Percentiles rank a stretch among this genome's conserved stretches.
These are phyloP conservation scores for Zaprionus vittiger DNA, from an alignment of 1,140 invertebrate genomes.

Conservation along the genomic window DNA sequence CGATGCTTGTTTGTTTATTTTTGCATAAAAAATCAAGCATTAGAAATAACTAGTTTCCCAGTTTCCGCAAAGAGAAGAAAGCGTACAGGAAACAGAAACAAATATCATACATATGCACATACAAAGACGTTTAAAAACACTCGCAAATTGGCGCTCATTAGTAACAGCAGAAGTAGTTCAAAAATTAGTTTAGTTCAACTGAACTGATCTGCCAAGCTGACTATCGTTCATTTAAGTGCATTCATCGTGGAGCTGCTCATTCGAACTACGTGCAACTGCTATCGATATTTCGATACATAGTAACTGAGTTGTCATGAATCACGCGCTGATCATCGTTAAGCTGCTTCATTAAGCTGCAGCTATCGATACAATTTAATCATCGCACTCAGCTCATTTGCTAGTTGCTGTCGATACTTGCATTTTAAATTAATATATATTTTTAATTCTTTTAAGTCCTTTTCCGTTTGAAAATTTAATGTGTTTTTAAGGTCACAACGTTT, in stretches of 20 bases:
- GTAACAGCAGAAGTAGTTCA: not conserved
- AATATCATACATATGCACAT: not conserved
- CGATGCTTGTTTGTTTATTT: conserved; percentile 10
- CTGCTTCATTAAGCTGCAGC: no score
- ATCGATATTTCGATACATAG: no score
- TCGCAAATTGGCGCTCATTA: not conserved
- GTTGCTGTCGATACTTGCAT: not conserved
- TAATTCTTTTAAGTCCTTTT: not conserved
- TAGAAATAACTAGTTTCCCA: conserved; percentile 15
- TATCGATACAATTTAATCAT: no score
- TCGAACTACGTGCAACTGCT: no score
- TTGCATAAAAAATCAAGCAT: conserved; percentile 8
- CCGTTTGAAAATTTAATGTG: not conserved
- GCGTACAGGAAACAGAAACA: not conserved
- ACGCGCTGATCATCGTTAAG: no score
- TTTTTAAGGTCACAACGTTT: not conserved
- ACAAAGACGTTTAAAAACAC: not conserved
- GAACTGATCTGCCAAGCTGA: not conserved
- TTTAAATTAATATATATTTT: not conserved
- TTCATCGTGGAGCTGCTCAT: not conserved
- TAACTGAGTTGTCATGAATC: no score
- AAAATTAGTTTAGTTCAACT: not conserved
- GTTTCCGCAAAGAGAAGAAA: conserved; percentile 6
- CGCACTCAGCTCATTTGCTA: not conserved
- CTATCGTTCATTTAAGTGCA: not conserved